Conservation (phyloP, 2,113 vertebrate species). For the Mellivora capensis region DNA sequence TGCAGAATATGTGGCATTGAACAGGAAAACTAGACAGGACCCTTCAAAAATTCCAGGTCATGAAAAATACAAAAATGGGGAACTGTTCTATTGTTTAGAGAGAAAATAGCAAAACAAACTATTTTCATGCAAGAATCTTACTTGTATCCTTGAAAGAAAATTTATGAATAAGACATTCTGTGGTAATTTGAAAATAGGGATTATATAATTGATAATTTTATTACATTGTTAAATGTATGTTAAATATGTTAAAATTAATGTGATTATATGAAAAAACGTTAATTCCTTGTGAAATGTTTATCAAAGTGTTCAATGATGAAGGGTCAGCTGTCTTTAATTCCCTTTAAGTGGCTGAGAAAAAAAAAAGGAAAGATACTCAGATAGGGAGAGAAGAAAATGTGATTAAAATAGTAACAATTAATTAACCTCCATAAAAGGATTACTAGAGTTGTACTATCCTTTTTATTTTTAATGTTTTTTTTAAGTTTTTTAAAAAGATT, state of each 20-base stretch:
- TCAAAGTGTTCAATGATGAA: neutral
- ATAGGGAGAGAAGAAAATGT: neutral
- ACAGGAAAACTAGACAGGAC: accelerated
- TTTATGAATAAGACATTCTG: neutral
- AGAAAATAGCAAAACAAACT: neutral
- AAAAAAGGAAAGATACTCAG: neutral
- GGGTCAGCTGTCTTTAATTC: neutral
- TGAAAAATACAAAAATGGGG: neutral
- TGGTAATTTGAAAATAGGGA: neutral
- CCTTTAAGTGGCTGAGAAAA: neutral
- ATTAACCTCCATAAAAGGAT: neutral
- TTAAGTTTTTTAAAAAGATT: neutral
- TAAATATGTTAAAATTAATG: neutral
- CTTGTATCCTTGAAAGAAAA: neutral
- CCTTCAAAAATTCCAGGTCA: neutral
- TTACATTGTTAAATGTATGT: neutral
- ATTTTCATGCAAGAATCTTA: neutral
- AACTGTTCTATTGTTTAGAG: neutral
- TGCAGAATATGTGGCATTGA: neutral
- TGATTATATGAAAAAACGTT: neutral
- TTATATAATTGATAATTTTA: neutral
- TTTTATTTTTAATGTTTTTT: neutral
- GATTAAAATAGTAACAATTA: neutral
- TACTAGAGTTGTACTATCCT: neutral
- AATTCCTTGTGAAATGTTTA: neutral